phyloP scores from a whole-genome alignment of 2,888 invertebrate species.

The Drosophila sordidula region DNA sequence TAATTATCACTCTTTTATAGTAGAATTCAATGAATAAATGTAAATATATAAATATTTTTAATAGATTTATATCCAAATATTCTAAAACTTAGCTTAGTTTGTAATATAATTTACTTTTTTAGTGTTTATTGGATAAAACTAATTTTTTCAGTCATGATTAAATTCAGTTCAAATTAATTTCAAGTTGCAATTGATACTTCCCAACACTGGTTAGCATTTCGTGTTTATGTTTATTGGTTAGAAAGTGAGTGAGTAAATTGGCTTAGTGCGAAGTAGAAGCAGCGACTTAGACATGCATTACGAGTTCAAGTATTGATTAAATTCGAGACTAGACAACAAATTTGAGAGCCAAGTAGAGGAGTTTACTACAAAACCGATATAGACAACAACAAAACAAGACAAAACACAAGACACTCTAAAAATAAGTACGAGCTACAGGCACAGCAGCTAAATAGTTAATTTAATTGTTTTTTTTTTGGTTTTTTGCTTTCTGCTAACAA shows the following conservation, averaged over 20 bases:
- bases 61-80: no score
- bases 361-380: constrained; percentile 63
- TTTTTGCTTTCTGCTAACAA: background rate
- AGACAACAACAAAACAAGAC: constrained; percentile 70
- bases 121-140: background rate
- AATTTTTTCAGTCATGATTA: constrained; percentile 17
- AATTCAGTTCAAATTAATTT: constrained; percentile 9
- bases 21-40: no score
- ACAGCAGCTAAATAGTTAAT: constrained; percentile 43
- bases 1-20: no score
- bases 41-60: no score
- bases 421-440: constrained; percentile 58
- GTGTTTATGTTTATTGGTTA: constrained; percentile 30
- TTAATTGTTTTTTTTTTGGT: constrained; percentile 1
- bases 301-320: constrained; percentile 42
- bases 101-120: background rate
- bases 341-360: constrained; percentile 72
- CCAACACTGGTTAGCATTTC: constrained; percentile 21
- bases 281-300: constrained; percentile 65
- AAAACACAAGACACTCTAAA: constrained; percentile 46
- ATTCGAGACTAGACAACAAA: constrained; percentile 22
- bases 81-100: background rate
- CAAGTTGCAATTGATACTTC: constrained; percentile 3
- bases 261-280: constrained; percentile 57
- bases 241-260: constrained; percentile 41